These are phyloP conservation scores for Arctia plantaginis DNA, from an alignment of 2,888 invertebrate genomes.

Conservation along the genomic window DNA sequence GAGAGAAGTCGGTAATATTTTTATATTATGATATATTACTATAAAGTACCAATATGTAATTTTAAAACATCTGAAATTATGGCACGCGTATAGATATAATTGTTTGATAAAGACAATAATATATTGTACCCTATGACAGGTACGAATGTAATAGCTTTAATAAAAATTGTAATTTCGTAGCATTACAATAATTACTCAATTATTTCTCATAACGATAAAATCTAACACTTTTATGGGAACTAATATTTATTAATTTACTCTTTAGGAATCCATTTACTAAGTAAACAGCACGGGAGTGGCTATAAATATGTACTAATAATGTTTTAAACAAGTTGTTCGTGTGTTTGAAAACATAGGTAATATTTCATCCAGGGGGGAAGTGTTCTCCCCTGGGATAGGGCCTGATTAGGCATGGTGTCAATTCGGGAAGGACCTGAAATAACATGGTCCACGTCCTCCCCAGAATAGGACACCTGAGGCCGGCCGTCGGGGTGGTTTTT, in stretches of 20 bases:
- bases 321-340: background rate
- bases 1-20: background rate
- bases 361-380: no score
- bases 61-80: background rate
- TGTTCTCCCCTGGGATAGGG: no score
- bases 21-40: background rate
- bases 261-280: background rate
- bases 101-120: background rate
- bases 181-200: slow-evolving; percentile 18
- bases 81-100: slow-evolving; percentile 2
- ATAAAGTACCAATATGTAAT: background rate
- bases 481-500: no score
- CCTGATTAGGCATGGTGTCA: no score
- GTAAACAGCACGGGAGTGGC: background rate
- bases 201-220: slow-evolving; percentile 1
- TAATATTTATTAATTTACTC: background rate
- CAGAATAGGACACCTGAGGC: no score
- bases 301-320: background rate
- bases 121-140: background rate
- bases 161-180: slow-evolving; percentile 12
- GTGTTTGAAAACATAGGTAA: background rate
- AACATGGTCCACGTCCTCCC: no score
- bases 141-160: slow-evolving; percentile 5
- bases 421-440: no score
- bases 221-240: background rate